Evolutionary conservation across 2,888 invertebrate genomes (phyloP).

Genomic region (Pogonocherus hispidulus): DNA sequence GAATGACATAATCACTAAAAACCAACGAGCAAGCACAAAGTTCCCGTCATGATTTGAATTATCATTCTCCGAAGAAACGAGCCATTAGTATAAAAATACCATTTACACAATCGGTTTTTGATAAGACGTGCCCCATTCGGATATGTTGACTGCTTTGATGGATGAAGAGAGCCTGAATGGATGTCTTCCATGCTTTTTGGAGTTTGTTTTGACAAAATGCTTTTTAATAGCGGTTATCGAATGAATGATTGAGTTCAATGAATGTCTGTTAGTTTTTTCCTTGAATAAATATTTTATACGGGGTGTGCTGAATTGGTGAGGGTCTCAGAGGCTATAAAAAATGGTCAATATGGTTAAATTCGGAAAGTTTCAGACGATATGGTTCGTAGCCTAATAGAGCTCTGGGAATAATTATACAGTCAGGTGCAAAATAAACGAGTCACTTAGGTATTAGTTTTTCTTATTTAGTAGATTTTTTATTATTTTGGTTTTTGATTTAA

Average conservation of each 20-base stretch:
- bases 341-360: too few relatives aligned
- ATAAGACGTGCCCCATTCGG: constrained; percentile 25
- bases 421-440: too few relatives aligned
- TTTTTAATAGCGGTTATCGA: background rate
- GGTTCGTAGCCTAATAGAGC: too few relatives aligned
- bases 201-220: background rate
- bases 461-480: too few relatives aligned
- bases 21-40: constrained; percentile 53
- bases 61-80: constrained; percentile 43
- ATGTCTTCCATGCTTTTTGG: background rate
- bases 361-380: too few relatives aligned
- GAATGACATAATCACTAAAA: constrained; percentile 55
- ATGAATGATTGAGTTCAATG: background rate
- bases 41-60: constrained; percentile 55
- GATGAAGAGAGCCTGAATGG: constrained; percentile 21
- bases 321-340: too few relatives aligned
- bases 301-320: too few relatives aligned
- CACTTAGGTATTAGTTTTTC: too few relatives aligned
- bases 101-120: constrained; percentile 38
- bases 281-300: too few relatives aligned
- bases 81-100: constrained; percentile 40
- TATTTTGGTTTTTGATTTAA: too few relatives aligned
- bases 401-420: too few relatives aligned
- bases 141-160: constrained; percentile 28
- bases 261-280: too few relatives aligned